Evolutionary conservation across 1,140 invertebrate genomes (phyloP).

Genomic region (Drosophila eugracilis): DNA sequence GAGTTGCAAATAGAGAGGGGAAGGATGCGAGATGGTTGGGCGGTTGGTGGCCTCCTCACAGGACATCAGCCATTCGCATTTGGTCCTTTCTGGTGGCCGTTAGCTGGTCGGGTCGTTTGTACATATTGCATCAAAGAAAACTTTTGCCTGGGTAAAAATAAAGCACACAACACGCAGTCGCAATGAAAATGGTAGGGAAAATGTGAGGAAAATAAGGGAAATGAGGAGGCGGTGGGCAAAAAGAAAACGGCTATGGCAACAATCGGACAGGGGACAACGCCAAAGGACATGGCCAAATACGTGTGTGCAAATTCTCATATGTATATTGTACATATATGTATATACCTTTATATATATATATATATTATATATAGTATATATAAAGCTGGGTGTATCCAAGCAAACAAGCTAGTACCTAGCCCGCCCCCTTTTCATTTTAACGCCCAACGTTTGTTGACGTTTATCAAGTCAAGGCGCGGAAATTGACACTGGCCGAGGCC

Average conservation of each 20-base stretch:
- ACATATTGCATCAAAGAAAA: constrained; percentile 83
- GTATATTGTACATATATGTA: constrained; percentile 19
- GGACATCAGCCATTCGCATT: constrained; percentile 42
- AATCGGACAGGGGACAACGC: constrained; percentile 50
- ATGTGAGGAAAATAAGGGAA: constrained; percentile 29
- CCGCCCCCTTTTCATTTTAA: constrained; percentile 4
- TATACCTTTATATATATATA: constrained; percentile 4
- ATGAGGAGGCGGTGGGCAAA: constrained; percentile 36
- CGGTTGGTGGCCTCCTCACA: constrained; percentile 15
- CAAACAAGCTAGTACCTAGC: constrained; percentile 16
- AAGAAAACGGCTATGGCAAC: constrained; percentile 45
- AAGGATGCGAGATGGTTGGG: neutral
- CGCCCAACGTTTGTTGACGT: constrained; percentile 32
- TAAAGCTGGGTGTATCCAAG: constrained; percentile 8
- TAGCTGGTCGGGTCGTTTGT: constrained; percentile 67
- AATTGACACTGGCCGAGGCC: constrained; percentile 37
- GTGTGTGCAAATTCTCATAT: constrained; percentile 22
- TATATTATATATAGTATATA: constrained; percentile 3
- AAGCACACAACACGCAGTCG: constrained; percentile 69
- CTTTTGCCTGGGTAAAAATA: constrained; percentile 60
- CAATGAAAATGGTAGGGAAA: constrained; percentile 55
- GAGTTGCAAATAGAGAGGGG: constrained; percentile 49
- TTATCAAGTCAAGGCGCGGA: constrained; percentile 57
- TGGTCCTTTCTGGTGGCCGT: constrained; percentile 59
- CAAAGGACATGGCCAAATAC: constrained; percentile 42